Base-by-base conservation (phyloP, 2,797 vertebrate species). In the Sylvilagus floridanus region DNA sequence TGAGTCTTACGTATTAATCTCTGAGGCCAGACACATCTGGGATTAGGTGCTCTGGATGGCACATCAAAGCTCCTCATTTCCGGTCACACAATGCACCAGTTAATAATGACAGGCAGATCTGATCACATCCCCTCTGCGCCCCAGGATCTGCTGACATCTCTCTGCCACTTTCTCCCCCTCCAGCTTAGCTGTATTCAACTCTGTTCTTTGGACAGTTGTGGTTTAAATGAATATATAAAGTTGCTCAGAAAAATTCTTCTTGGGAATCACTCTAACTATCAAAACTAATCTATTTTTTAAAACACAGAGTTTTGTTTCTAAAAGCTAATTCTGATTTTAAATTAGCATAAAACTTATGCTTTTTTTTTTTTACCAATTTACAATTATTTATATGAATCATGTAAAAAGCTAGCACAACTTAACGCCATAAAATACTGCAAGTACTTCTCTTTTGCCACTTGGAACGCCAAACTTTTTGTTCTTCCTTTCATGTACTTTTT, bases 251-350 rank as follows among this genome's bases (percentile, higher is more conserved):
- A 81, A 57, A 78, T 71, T 84, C 8, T 68, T 78, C 37, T 57
- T 22, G 17, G 72, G n/a, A 32, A 84, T 94, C 81, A 77, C 12
- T 57, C 2, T 65, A 35, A 35, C 35, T 35, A 60, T 57, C 28
- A 89, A 71, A 95, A 92, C 26, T 5, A 24, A 77, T 75, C 8
- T 5, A 35, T 42, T 78, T 62, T 54, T 81, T 7, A 68, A 78
- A 94, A 76, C 5, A 19, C 24, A 50, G 30, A 3, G 47, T 52
- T 76, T 90, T 86, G 50, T 42, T 76, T 90, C 83, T 4, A 73
- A 84, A 93, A 91, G 72, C 32, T 14, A 26, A 90, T 84, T 84
- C 88, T 91, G 42, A 95, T 16, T 85, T 88, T 85, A 88, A 84
- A 94, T 84, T 65, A 88, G 71, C 14, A 68, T 24, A 42, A 77